Percentiles rank a stretch among this genome's conserved stretches.
Conservation (phyloP, 2,888 invertebrate genomes). For the Charanyca ferruginea region DNA sequence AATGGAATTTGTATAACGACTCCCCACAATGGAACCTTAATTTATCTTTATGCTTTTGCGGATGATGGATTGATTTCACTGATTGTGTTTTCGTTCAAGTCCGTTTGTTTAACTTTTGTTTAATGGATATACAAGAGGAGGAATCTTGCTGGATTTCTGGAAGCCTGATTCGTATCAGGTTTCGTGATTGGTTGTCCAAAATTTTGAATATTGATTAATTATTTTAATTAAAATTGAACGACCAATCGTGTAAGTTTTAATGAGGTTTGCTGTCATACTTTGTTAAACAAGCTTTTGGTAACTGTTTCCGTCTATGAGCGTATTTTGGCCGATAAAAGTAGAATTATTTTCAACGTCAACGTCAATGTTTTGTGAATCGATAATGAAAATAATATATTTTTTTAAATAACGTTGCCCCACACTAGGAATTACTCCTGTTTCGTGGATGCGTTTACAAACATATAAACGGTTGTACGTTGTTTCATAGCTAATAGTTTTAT, state of each 20-base stretch:
- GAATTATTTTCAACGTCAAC: no score
- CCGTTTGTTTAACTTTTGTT: constrained; percentile 41
- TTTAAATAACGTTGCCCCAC: no score
- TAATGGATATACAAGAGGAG: constrained; percentile 8
- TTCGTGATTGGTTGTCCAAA: not conserved
- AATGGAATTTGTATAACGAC: constrained; percentile 62
- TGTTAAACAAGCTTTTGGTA: not conserved
- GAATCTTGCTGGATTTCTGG: constrained; percentile 6
- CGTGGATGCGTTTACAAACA: no score
- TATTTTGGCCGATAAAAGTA: not conserved
- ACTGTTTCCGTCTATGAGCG: not conserved
- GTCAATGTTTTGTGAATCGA: no score
- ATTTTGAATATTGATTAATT: not conserved
- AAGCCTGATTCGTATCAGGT: not conserved
- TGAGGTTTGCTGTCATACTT: not conserved
- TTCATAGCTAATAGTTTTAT: no score
- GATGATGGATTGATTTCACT: constrained; percentile 52
- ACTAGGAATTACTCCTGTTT: no score
- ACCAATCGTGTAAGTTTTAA: not conserved
- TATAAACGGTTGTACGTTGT: no score
- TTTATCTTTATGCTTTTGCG: constrained; percentile 49
- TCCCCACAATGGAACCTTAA: constrained; percentile 41
- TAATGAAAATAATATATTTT: no score
- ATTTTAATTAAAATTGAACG: not conserved
- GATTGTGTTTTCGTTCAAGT: constrained; percentile 44